Evolutionary conservation across 2,888 invertebrate species (phyloP).

Genomic region (Epirrhoe tristata): DNA sequence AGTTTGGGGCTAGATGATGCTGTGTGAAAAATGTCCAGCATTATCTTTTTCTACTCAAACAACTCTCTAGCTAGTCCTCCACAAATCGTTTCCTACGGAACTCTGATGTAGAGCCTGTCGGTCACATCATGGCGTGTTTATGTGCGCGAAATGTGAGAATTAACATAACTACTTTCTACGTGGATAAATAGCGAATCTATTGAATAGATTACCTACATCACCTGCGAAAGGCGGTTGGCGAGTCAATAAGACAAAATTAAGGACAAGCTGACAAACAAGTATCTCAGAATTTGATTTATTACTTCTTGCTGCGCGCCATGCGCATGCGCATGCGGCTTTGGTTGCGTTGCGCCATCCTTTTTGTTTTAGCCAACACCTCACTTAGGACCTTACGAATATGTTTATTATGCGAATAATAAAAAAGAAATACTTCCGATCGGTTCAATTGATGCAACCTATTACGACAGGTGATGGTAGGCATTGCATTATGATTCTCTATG

Average conservation of each 20-base stretch:
- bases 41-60: too few relatives aligned
- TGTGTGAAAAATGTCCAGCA: too few relatives aligned
- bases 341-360: too few relatives aligned
- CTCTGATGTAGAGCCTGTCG: not conserved
- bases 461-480: conserved; percentile 19
- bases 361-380: too few relatives aligned
- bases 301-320: too few relatives aligned
- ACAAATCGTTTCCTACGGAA: conserved; percentile 1
- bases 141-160: conserved; percentile 23
- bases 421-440: not conserved
- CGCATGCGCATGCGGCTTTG: too few relatives aligned
- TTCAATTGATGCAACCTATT: conserved; percentile 27
- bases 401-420: not conserved
- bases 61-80: not conserved
- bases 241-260: not conserved
- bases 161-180: conserved; percentile 41
- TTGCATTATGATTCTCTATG: conserved; percentile 33
- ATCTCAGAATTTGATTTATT: too few relatives aligned
- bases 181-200: conserved; percentile 4
- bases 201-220: conserved; percentile 1
- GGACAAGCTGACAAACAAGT: not conserved
- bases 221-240: not conserved
- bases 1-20: too few relatives aligned
- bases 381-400: too few relatives aligned
- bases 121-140: not conserved